Conservation (phyloP, 2,888 invertebrate species). For the Microplitis manilae region DNA sequence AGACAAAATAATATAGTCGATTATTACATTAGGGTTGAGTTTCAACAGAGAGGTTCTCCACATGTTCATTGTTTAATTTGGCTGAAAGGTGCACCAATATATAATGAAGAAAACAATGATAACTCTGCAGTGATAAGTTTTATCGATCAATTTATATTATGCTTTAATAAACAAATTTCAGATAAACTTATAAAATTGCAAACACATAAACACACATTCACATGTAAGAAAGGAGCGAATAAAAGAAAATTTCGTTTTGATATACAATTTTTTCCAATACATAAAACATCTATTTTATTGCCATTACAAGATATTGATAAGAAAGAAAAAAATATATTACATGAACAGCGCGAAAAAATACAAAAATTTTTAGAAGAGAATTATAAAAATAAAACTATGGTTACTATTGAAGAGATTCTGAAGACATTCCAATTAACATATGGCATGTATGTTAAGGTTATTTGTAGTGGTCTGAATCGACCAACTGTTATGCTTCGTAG, state of each 20-base stretch:
- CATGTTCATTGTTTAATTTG: constrained; percentile 5
- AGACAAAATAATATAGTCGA: background rate
- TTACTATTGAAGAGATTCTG: constrained; percentile 37
- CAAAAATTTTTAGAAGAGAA: too few species aligned
- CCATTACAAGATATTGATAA: too few species aligned
- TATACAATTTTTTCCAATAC: too few species aligned
- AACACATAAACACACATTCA: constrained; percentile 56
- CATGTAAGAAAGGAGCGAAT: constrained; percentile 55
- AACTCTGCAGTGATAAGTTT: constrained; percentile 52
- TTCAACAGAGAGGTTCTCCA: constrained; percentile 1
- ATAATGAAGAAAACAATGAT: constrained; percentile 30
- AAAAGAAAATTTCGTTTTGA: constrained; percentile 7
- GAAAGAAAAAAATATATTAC: too few species aligned
- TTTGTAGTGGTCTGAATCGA: constrained; percentile 44
- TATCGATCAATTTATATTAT: constrained; percentile 49
- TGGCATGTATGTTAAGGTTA: constrained; percentile 42
- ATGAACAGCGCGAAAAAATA: too few species aligned
- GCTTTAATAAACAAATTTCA: constrained; percentile 45
- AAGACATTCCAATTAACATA: constrained; percentile 40
- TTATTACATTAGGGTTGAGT: background rate
- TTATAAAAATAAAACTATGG: constrained; percentile 21
- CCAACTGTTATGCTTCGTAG: constrained; percentile 48
- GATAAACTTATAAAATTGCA: constrained; percentile 52
- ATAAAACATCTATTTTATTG: too few species aligned
- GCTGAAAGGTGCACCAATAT: constrained; percentile 28